Evolutionary conservation across 2,888 invertebrate genomes (phyloP).

Genomic region (Trichopria drosophilae): DNA sequence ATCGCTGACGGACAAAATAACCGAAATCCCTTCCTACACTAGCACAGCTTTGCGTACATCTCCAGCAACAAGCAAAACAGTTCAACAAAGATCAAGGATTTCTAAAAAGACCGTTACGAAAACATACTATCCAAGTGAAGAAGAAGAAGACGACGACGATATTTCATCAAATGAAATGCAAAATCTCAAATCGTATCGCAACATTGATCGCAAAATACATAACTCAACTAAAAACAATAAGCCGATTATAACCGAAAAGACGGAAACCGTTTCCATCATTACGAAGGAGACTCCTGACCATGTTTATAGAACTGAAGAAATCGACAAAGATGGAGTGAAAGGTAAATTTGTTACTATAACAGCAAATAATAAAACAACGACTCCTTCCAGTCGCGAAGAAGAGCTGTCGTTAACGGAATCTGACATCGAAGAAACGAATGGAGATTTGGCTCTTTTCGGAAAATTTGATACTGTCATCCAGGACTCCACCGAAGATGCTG

Average conservation of each 20-base stretch:
- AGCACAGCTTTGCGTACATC: constrained; percentile 4
- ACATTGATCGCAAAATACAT: no score
- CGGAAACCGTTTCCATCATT: constrained; percentile 39
- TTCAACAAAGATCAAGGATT: constrained; percentile 42
- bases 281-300: constrained; percentile 44
- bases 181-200: no score
- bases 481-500: constrained; percentile 21
- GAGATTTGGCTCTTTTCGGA: constrained; percentile 26
- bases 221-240: no score
- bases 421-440: constrained; percentile 31
- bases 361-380: constrained; percentile 36
- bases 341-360: constrained; percentile 39
- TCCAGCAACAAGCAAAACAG: constrained; percentile 36
- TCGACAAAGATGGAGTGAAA: constrained; percentile 41
- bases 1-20: neutral
- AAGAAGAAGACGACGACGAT: constrained; percentile 16
- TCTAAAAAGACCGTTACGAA: constrained; percentile 45
- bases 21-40: neutral
- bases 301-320: constrained; percentile 40
- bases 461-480: constrained; percentile 14
- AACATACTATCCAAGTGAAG: constrained; percentile 37
- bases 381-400: neutral
- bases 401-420: constrained; percentile 7
- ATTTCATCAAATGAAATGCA: constrained; percentile 8
- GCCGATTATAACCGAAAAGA: no score